Conservation (phyloP, 2,888 invertebrate species). For the Cephus spinipes region DNA sequence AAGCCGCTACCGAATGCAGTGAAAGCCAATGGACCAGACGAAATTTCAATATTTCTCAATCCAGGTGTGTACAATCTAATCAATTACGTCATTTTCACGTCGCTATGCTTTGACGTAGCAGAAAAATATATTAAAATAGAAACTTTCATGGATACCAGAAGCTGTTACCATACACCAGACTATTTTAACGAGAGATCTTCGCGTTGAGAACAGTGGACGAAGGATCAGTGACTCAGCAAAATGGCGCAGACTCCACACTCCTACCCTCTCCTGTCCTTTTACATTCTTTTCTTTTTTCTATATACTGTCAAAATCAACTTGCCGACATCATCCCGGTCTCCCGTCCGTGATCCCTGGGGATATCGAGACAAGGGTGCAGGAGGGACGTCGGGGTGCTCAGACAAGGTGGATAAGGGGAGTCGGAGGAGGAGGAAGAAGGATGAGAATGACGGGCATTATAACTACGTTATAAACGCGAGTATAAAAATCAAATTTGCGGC, state of each 20-base stretch:
- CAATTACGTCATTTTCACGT: background rate
- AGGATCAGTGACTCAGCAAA: background rate
- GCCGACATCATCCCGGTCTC: background rate
- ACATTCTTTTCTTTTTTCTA: background rate
- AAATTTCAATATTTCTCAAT: background rate
- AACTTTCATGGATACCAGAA: background rate
- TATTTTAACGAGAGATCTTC: background rate
- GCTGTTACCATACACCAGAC: background rate
- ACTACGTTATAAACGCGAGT: conserved; percentile 51
- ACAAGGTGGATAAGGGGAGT: conserved; percentile 16
- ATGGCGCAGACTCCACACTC: background rate
- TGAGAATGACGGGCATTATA: conserved; percentile 39
- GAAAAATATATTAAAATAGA: background rate
- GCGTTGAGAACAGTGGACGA: background rate
- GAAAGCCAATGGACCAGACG: background rate
- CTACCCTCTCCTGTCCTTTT: conserved; percentile 20
- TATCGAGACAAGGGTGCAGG: background rate
- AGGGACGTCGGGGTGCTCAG: background rate
- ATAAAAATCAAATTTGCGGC: conserved; percentile 52
- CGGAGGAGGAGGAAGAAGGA: conserved; percentile 24
- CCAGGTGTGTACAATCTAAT: background rate
- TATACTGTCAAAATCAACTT: conserved; percentile 5
- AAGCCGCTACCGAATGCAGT: background rate
- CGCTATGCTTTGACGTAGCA: background rate
- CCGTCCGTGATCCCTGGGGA: background rate